Percentiles rank a stretch among this genome's conserved stretches.
Evolutionary conservation across 92 coral and sea anemone genomes (phyloP).

Genomic region (Muricea muricata): DNA sequence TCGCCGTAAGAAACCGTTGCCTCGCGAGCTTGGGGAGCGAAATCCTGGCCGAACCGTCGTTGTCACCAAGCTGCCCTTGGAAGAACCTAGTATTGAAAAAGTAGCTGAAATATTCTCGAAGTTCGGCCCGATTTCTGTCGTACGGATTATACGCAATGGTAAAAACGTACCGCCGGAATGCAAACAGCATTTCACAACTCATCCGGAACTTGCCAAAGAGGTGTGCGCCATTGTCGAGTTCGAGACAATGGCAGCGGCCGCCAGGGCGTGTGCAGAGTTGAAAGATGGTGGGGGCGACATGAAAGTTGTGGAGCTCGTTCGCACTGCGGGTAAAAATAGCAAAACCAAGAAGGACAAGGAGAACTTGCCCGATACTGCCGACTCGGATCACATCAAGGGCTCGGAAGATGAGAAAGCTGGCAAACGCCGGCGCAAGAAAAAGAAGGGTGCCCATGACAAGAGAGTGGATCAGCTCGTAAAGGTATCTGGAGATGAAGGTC

Average conservation of each 20-base stretch:
- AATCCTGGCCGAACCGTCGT: slow-evolving; percentile 96
- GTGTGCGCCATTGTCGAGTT: slow-evolving; percentile 91
- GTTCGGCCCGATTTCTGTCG: slow-evolving; percentile 93
- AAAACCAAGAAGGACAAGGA: slow-evolving; percentile 71
- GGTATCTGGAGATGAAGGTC: slow-evolving; percentile 78
- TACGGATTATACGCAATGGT: slow-evolving; percentile 91
- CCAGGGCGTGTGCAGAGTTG: slow-evolving; percentile 94
- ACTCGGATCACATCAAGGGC: slow-evolving; percentile 77
- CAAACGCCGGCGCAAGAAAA: slow-evolving; percentile 81
- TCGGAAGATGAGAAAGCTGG: slow-evolving; percentile 86
- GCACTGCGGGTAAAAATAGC: slow-evolving; percentile 73
- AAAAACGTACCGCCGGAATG: slow-evolving; percentile 88
- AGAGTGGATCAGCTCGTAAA: slow-evolving; percentile 78
- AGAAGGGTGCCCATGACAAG: slow-evolving; percentile 43
- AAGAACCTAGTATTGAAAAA: slow-evolving; percentile 80
- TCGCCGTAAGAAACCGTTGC: slow-evolving; percentile 73
- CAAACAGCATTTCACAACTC: slow-evolving; percentile 70
- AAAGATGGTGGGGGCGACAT: slow-evolving; percentile 80
- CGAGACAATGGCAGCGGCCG: slow-evolving; percentile 99
- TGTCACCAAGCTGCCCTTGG: slow-evolving; percentile 68
- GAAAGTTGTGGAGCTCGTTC: slow-evolving; percentile 89
- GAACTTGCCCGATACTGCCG: slow-evolving; percentile 56
- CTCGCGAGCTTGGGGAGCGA: slow-evolving; percentile 86
- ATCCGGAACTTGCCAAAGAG: slow-evolving; percentile 82
- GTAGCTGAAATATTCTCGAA: slow-evolving; percentile 93